Evolutionary conservation across 1,140 invertebrate genomes (phyloP), one percentile per base, ranked within the genome.

Genomic region (Eupeodes corollae): DNA sequence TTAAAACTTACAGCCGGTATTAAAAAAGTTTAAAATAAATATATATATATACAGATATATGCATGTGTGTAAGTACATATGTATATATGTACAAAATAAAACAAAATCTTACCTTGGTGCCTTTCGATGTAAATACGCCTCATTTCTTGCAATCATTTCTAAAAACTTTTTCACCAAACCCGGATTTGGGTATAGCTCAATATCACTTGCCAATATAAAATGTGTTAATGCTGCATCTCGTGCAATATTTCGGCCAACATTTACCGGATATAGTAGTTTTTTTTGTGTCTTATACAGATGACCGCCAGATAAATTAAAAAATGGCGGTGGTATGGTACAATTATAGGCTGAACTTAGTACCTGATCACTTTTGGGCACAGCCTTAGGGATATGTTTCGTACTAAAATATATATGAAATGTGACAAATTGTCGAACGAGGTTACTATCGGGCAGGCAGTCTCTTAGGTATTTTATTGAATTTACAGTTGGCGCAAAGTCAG

Each of bases 381-480:
- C 66, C 71, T 80, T 82, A 41, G 88, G 88, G 58, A 90, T 80
- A 66, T 91, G 83, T 63, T 87, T 86, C 49, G 80, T 80, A 52
- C 84, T 84, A 63, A 92, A 91, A 70, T 88, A 91, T 31, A 91
- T 60, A 67, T 92, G 88, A 69, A 91, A 91, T 46, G 85, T 88
- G 57, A 88, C 83, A 52, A 77, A 79, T 55, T 86, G 77, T 15
- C 77, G 73, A 34, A 92, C 75, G 42, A 88, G 70, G 15, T 78
- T 73, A 46, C 75, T 73, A 10, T 73, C 73, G 31, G 75, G 73
- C 32, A 67, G 66, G 56, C 83, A 86, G 56, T 83, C 77, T 14
- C 82, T 69, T 38, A 84, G 68, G 58, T 82, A 83, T 43, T 75
- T 71, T 52, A 87, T 84, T 55, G 79, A 75, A 53, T 80, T 75